Conservation (phyloP, 1,140 invertebrate species). For the Cotesia glomerata region DNA sequence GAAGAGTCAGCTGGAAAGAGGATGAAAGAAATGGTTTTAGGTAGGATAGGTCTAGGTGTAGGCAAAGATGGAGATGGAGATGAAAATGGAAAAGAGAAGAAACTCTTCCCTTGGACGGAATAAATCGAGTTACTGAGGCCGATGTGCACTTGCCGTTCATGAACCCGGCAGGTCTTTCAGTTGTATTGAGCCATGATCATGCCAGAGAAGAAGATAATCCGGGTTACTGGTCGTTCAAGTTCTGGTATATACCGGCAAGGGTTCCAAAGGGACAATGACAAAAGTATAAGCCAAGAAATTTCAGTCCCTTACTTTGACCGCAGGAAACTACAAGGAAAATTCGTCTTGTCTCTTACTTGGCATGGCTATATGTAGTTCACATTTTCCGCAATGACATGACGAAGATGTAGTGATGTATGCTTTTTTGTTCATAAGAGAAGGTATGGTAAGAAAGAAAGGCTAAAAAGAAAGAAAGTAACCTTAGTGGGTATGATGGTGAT, state of each 20-base stretch:
- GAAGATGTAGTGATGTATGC: slow-evolving; percentile 36
- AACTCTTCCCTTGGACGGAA: slow-evolving; percentile 22
- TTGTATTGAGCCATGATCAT: neutral
- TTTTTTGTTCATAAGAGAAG: slow-evolving; percentile 8
- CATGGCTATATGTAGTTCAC: neutral
- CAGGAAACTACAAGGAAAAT: neutral
- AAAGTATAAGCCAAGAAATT: slow-evolving; percentile 34
- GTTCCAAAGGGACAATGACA: slow-evolving; percentile 22
- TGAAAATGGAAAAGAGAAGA: neutral
- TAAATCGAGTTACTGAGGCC: slow-evolving; percentile 55
- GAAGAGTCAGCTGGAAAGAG: no score
- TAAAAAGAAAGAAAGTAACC: slow-evolving; percentile 11
- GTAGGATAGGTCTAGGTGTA: no score
- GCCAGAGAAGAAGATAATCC: neutral
- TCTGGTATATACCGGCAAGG: neutral
- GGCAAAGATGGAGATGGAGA: no score
- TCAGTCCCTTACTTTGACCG: neutral
- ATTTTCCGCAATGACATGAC: slow-evolving; percentile 31
- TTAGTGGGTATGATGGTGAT: slow-evolving; percentile 7
- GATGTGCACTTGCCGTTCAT: slow-evolving; percentile 9
- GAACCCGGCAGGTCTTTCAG: neutral
- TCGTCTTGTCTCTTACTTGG: neutral
- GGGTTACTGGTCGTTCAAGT: neutral
- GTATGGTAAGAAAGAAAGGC: neutral
- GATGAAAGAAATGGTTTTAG: neutral